Base-by-base conservation (phyloP, 2,113 vertebrate genomes). In the Orycteropus afer region DNA sequence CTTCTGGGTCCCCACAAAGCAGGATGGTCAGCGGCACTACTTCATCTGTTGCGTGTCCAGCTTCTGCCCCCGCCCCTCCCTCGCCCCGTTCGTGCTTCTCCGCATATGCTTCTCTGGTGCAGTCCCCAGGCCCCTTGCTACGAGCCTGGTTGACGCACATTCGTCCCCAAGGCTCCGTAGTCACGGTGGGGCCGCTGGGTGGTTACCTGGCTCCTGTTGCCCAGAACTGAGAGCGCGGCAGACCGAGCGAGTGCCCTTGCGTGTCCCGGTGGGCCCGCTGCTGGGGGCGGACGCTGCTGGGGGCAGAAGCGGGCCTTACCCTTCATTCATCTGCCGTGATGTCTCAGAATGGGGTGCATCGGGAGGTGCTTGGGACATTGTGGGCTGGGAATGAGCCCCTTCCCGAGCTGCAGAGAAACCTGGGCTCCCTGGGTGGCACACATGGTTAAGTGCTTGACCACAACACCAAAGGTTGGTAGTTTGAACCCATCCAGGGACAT, bases 41-140 rank as follows among this genome's bases (percentile, higher is more conserved):
- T 55, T 45, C 42, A 0, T 13, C 89, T 57, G 12, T 22, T 6
- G 77, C 37, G 61, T n/a, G 59, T n/a, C 79, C 22, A 65, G 0
- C 37, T 4, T 0, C 37, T 57, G 42, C 40, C 61, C 76, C 81
- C 6, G 45, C 18, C 73, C 34, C 63, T 29, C 73, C 37, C 78
- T 29, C 73, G 18, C 32, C 3, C 34, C 34, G 5, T 47, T 8
- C 8, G 63, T 77, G 88, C 74, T 53, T 81, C 53, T 34, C 71
- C 49, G 14, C 5, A 1, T 20, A 18, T 0, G 14, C 22, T 90
- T 13, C 12, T 61, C 78, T 20, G 73, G 17, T 14, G 32, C 12
- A 25, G 97, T 79, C 95, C 88, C 97, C 73, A 63, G 80, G 51
- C 34, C 76, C 84, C 97, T 81, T 1, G 73, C 51, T 53, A n/a